Evolutionary conservation across 2,888 invertebrate genomes (phyloP), one percentile per base, ranked within the genome.

Genomic region (Operophtera brumata): DNA sequence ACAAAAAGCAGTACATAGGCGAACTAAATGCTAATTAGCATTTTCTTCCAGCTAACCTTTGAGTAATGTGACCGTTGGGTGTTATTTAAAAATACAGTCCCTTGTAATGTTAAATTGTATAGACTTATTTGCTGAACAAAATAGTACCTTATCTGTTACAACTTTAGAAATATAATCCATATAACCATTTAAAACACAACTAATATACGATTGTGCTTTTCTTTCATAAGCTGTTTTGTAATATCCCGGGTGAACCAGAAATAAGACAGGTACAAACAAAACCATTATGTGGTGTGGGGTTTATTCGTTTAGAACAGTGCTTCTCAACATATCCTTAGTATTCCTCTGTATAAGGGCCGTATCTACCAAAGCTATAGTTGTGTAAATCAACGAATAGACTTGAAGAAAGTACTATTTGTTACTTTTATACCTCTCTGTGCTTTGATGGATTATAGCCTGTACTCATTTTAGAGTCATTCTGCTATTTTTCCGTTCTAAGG

Each of bases 161-260:
- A 20, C 4, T 3, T 20, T 20, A 20, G 20, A 20, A 20, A 4
- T 20, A 20, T 30, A 30, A 30, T 9, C 28, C 0, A 30, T 6
- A 11, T n/a, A 11, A 11, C 34, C 3, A 6, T 47, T 69, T 62
- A 13, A 44, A 43, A 25, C 28, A 47, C 44, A 36, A 50, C 55
- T 41, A 53, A 54, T 50, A 43, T 63, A 49, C 60, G 56, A 59
- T 56, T 56, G 35, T 52, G 12, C 45, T 57, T 51, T 49, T 58
- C 28, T 56, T 57, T 28, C 57, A 57, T 57, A 65, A 89, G 89
- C 83, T 89, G 65, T 88, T 75, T 84, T 88, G 84, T 81, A 81
- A 80, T 75, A 54, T 82, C 55, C 74, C 73, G 63, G 86, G 88
- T 64, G 89, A 89, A 56, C 88, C 86, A 59, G 83, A 85, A 66